A percentile compares a stretch with the other conserved stretches of the same genome.
Conservation (phyloP, 1,140 invertebrate genomes). For the Cyclina sinensis region DNA sequence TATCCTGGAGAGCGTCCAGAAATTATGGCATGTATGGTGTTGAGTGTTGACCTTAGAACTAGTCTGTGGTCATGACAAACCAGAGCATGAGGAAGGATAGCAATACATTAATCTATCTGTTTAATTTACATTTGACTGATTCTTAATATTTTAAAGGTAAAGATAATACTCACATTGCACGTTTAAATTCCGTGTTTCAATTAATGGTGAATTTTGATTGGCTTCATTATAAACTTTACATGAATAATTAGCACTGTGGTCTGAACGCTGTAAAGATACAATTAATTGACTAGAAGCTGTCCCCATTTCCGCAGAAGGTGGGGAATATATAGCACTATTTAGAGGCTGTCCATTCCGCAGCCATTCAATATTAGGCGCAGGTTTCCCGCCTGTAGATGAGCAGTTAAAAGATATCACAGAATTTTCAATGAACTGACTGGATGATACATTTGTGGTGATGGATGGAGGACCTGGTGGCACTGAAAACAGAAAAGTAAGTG, state of each 20-base stretch:
- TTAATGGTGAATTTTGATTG: slow-evolving; percentile 67
- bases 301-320: slow-evolving; percentile 33
- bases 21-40: too few species aligned
- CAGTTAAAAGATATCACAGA: slow-evolving; percentile 73
- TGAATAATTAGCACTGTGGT: slow-evolving; percentile 76
- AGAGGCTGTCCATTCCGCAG: slow-evolving; percentile 74
- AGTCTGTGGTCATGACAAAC: too few species aligned
- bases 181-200: slow-evolving; percentile 55
- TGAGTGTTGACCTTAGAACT: too few species aligned
- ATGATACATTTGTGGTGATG: slow-evolving; percentile 46
- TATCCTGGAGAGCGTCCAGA: too few species aligned
- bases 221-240: slow-evolving; percentile 75
- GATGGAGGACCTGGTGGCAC: slow-evolving; percentile 49
- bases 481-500: slow-evolving; percentile 55
- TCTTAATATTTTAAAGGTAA: background rate
- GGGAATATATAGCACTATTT: slow-evolving; percentile 57
- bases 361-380: slow-evolving; percentile 74
- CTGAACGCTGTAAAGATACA: slow-evolving; percentile 66
- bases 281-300: slow-evolving; percentile 62
- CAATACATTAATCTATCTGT: too few species aligned
- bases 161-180: slow-evolving; percentile 75
- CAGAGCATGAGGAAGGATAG: too few species aligned
- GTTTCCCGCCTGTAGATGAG: slow-evolving; percentile 75
- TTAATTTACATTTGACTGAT: too few species aligned
- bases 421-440: slow-evolving; percentile 63